Base-by-base conservation (phyloP, 2,888 invertebrate genomes). In the Cartodere bifasciata region DNA sequence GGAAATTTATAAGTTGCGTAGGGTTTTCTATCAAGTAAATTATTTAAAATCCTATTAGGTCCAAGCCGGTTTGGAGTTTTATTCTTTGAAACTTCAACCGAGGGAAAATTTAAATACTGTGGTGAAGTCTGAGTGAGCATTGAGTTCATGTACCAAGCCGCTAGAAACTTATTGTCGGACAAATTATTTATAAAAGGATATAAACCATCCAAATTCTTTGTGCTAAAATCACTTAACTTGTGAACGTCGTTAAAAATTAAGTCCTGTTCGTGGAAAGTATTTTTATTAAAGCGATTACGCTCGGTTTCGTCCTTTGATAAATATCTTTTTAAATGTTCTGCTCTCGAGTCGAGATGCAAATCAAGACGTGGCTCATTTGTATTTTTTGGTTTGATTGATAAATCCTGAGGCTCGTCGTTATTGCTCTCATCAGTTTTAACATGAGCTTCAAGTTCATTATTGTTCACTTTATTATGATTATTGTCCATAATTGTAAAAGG, bases 61-160 rank as follows among this genome's bases (percentile, higher is more conserved):
- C 17, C 31, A 17, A 11, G 20, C 2, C 40, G 41, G 14, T 35
- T 35, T 4, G 44, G 40, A 23, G 37, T 42, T 9, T 35, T 38
- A 21, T 39, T 43, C 2, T 42, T 30, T 9, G 41, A 42, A n/a
- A 39, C 15, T 4, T 35, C 34, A 24, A 38, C 29, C 10, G 23
- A 4, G 9, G 27, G 7, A 13, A 50, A 32, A 38, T 49, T 52
- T 21, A 52, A 41, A 42, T 54, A 55, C n/a, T 52, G 50, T 39
- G 46, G 47, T 27, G 32, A 36, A 24, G 45, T 44, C 25, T 47
- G 47, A 29, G 38, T 40, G 7, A 60, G 42, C 29, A 61, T 46
- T 6, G 58, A 53, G 41, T 59, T 62, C 58, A 63, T 58, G 46
- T 64, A 64, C 57, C 64, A 58, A 2, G 60, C 58, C 9, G 62